These are phyloP conservation scores for Sebastes steindachneri DNA, from an alignment of 2,797 vertebrate genomes.

Conservation along the genomic window DNA sequence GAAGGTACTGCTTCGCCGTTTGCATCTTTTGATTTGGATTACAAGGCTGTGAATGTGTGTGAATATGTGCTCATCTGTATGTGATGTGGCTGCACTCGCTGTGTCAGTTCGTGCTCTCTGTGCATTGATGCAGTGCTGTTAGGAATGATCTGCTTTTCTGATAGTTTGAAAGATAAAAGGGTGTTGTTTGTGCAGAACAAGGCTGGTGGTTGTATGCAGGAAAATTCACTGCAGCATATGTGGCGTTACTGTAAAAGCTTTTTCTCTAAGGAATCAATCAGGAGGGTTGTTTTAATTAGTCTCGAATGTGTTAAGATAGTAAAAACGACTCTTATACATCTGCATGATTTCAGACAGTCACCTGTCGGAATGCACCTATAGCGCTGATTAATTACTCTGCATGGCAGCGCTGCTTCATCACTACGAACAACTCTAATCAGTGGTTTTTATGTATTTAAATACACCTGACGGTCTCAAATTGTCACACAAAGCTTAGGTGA, in stretches of 20 bases:
- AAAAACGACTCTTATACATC: not conserved
- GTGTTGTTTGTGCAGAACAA: constrained; percentile 14
- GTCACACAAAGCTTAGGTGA: not conserved
- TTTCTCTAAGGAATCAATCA: not conserved
- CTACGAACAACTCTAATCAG: not conserved
- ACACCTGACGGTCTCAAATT: not conserved
- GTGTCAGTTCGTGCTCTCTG: constrained; percentile 34
- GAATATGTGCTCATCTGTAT: constrained; percentile 42
- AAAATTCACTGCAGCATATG: constrained; percentile 50
- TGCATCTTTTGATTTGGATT: constrained; percentile 59
- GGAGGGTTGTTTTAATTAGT: not conserved
- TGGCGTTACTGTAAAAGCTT: constrained; percentile 38
- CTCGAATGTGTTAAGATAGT: not conserved
- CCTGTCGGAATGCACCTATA: constrained; percentile 67
- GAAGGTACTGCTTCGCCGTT: constrained; percentile 73
- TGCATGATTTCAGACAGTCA: constrained; percentile 43
- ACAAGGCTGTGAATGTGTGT: constrained; percentile 38
- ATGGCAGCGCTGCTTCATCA: constrained; percentile 18
- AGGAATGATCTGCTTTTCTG: constrained; percentile 21
- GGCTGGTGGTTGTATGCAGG: constrained; percentile 12
- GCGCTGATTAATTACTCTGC: constrained; percentile 45
- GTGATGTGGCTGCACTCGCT: constrained; percentile 45
- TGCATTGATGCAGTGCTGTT: constrained; percentile 46
- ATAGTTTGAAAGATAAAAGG: constrained; percentile 56
- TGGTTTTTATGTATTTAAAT: not conserved